Evolutionary conservation across 1,140 invertebrate genomes (phyloP).

Genomic region (Araneus ventricosus): DNA sequence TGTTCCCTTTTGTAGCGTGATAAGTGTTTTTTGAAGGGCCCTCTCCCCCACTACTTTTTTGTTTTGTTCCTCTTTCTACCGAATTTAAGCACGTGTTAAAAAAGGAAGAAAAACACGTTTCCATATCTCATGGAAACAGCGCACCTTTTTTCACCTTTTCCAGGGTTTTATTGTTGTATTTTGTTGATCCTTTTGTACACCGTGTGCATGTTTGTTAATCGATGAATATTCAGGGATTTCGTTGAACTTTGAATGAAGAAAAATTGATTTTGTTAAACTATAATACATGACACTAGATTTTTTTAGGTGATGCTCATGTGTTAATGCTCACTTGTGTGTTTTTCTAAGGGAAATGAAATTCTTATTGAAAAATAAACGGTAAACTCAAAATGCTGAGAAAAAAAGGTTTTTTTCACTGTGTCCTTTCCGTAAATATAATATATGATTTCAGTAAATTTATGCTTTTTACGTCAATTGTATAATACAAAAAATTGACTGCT

Average conservation of each 20-base stretch:
- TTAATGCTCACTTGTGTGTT: too few species aligned
- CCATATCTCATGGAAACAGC: slow-evolving; percentile 66
- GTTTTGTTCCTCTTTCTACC: not conserved
- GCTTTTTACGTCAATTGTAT: too few species aligned
- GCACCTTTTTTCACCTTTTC: slow-evolving; percentile 43
- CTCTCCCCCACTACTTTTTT: not conserved
- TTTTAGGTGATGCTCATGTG: not conserved
- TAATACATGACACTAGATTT: not conserved
- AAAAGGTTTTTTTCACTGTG: too few species aligned
- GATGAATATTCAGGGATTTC: not conserved
- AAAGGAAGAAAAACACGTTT: slow-evolving; percentile 51
- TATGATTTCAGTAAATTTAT: too few species aligned
- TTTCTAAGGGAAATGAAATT: too few species aligned
- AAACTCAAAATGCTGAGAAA: too few species aligned
- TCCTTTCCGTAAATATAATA: too few species aligned
- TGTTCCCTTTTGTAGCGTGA: slow-evolving; percentile 62
- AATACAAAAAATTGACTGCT: too few species aligned
- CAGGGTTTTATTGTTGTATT: not conserved
- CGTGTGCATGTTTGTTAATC: slow-evolving; percentile 8
- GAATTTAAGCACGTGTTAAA: slow-evolving; percentile 71
- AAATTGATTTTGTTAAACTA: not conserved
- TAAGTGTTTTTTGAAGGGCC: slow-evolving; percentile 64
- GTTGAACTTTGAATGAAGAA: not conserved
- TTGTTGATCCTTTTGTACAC: slow-evolving; percentile 7
- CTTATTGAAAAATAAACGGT: too few species aligned